Evolutionary conservation across 2,113 vertebrate genomes (phyloP).

Genomic region (Lagenorhynchus albirostris): DNA sequence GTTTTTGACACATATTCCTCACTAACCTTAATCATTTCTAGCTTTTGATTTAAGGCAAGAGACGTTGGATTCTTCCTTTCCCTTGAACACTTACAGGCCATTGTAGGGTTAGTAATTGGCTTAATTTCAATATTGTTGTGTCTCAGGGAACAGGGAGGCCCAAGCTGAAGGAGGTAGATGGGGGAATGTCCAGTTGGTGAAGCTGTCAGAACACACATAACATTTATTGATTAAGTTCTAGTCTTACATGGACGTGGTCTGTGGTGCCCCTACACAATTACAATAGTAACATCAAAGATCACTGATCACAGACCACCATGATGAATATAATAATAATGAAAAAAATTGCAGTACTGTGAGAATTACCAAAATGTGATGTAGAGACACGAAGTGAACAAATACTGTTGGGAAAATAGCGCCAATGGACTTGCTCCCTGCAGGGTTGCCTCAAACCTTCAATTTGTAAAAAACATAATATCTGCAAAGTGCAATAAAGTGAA

Average conservation of each 20-base stretch:
- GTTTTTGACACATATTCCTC: neutral
- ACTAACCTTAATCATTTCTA: neutral
- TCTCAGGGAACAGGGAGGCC: neutral
- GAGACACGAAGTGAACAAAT: neutral
- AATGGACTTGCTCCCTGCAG: neutral
- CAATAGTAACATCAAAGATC: neutral
- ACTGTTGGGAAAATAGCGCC: neutral
- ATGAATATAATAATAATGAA: neutral
- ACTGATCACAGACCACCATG: neutral
- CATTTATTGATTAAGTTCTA: neutral
- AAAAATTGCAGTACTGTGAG: neutral
- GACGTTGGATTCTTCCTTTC: neutral
- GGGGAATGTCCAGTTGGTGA: too few relatives aligned
- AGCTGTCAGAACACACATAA: neutral
- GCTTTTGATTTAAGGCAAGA: neutral
- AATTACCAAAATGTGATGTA: neutral
- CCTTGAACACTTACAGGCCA: neutral
- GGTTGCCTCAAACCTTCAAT: neutral
- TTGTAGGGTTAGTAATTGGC: too few relatives aligned
- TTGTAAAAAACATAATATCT: neutral
- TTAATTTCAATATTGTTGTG: neutral
- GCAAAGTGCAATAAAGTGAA: neutral
- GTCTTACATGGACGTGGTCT: neutral
- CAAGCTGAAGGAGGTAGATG: neutral
- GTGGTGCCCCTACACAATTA: neutral